Percentiles rank a stretch among this genome's conserved stretches.
These are phyloP conservation scores for Drosophila borealis DNA, from an alignment of 2,888 invertebrate genomes.

Conservation along the genomic window DNA sequence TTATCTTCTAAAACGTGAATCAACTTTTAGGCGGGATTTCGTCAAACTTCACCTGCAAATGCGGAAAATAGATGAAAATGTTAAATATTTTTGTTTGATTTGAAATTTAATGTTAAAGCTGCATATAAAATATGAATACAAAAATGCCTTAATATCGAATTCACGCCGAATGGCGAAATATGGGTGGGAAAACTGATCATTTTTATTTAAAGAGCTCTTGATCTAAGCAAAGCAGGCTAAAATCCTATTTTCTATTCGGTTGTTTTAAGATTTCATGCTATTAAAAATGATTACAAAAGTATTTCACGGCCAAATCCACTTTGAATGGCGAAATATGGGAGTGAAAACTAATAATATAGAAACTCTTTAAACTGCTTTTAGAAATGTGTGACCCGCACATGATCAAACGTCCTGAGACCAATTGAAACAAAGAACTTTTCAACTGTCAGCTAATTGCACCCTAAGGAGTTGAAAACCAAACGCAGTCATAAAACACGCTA, in stretches of 20 bases:
- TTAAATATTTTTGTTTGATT: too few species aligned
- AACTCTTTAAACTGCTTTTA: constrained; percentile 17
- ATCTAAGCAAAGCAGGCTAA: too few species aligned
- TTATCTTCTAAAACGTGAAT: too few species aligned
- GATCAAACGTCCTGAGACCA: constrained; percentile 55
- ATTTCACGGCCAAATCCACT: not conserved
- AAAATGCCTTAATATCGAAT: not conserved
- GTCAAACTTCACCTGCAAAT: too few species aligned
- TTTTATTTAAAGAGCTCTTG: not conserved
- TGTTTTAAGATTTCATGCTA: too few species aligned
- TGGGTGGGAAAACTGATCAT: not conserved
- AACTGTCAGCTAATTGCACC: constrained; percentile 70
- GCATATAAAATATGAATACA: too few species aligned
- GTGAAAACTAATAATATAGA: not conserved
- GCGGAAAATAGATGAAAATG: too few species aligned
- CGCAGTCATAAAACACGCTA: constrained; percentile 72
- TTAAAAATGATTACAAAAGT: too few species aligned
- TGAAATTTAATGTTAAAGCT: too few species aligned
- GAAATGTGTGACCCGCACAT: constrained; percentile 6
- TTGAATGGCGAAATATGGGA: not conserved
- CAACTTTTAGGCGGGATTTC: too few species aligned
- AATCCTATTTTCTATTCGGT: too few species aligned
- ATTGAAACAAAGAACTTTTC: constrained; percentile 62
- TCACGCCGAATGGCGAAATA: not conserved
- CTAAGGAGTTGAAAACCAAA: constrained; percentile 62